These are phyloP conservation scores for Neoscelio sp. DNA, from an alignment of 2,888 invertebrate species.

Conservation along the genomic window DNA sequence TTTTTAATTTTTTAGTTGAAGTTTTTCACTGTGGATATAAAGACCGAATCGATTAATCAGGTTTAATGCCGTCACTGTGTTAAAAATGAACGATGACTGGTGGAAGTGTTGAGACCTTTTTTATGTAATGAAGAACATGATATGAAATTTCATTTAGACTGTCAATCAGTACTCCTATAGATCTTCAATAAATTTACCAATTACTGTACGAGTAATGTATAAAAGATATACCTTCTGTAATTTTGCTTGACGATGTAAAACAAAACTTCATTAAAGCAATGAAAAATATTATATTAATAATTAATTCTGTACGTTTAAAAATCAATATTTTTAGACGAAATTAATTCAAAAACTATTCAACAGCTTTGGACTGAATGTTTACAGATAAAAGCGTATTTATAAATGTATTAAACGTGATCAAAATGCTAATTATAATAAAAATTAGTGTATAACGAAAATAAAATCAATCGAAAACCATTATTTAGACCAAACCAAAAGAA, in stretches of 20 bases:
- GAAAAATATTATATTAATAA: background rate
- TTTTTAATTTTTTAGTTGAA: background rate
- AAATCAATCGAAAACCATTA: no score
- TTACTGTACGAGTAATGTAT: slow-evolving; percentile 12
- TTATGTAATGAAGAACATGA: slow-evolving; percentile 29
- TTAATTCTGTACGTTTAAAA: no score
- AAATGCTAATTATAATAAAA: no score
- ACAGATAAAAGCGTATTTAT: no score
- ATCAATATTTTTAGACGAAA: no score
- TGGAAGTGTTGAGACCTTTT: slow-evolving; percentile 19
- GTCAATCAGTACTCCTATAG: slow-evolving; percentile 32
- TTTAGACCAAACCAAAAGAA: no score
- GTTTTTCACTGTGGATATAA: slow-evolving; percentile 12
- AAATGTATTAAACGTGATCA: no score
- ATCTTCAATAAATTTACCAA: slow-evolving; percentile 21
- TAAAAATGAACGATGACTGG: slow-evolving; percentile 39
- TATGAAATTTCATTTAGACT: slow-evolving; percentile 37
- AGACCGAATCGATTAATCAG: slow-evolving; percentile 23
- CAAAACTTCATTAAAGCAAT: slow-evolving; percentile 2
- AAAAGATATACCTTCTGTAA: slow-evolving; percentile 7
- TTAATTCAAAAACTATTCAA: no score
- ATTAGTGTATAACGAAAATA: no score
- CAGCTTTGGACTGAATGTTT: no score
- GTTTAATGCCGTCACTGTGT: slow-evolving; percentile 34
- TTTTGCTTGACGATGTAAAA: background rate